Conservation (phyloP, 1,140 invertebrate genomes). For the Achatina immaculata region DNA sequence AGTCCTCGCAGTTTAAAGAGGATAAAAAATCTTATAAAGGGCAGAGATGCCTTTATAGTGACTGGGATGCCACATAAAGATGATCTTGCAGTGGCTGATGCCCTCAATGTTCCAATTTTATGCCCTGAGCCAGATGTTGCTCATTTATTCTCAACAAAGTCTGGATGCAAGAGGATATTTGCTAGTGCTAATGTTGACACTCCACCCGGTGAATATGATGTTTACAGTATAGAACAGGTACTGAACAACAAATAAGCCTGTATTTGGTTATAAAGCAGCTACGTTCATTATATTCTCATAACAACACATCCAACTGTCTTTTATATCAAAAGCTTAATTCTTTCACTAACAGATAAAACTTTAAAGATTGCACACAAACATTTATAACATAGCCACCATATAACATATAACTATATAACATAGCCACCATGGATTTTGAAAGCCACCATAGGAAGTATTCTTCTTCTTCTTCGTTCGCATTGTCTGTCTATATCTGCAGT, state of each 20-base stretch:
- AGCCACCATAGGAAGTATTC: too few species aligned
- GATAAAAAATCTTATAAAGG: conserved; percentile 67
- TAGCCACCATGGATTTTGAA: too few species aligned
- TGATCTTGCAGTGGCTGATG: conserved; percentile 68
- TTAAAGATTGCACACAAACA: too few species aligned
- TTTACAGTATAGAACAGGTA: conserved; percentile 70
- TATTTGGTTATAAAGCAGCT: too few species aligned
- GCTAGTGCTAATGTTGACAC: conserved; percentile 66
- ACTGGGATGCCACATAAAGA: conserved; percentile 67
- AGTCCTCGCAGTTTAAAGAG: conserved; percentile 66
- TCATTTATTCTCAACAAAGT: conserved; percentile 69
- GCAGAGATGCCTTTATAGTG: conserved; percentile 70
- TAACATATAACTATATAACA: too few species aligned
- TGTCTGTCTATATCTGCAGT: too few species aligned
- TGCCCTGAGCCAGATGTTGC: conserved; percentile 69
- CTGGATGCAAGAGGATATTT: conserved; percentile 71
- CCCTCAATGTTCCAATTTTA: conserved; percentile 67
- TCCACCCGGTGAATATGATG: conserved; percentile 69
- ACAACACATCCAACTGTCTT: too few species aligned
- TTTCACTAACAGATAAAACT: too few species aligned
- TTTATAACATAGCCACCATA: too few species aligned
- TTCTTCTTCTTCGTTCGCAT: too few species aligned
- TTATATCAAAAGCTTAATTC: too few species aligned
- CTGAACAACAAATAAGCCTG: conserved; percentile 7
- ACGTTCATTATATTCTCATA: conserved; percentile 23